Evolutionary conservation across 2,888 invertebrate genomes (phyloP).

Genomic region (Lordiphosa fenestrarum): DNA sequence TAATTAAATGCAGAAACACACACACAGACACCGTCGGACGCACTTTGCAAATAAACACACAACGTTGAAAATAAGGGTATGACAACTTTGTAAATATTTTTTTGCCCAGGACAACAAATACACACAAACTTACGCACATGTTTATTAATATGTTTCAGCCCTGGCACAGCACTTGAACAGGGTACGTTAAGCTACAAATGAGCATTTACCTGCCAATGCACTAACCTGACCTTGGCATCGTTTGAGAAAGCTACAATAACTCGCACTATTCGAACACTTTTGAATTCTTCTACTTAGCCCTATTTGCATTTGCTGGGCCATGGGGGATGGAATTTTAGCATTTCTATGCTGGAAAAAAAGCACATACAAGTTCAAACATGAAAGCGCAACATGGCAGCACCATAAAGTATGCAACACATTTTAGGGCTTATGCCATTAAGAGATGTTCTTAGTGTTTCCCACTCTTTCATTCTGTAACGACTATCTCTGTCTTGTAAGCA

Average conservation of each 20-base stretch:
- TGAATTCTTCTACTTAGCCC: conserved; percentile 21
- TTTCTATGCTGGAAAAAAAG: background rate
- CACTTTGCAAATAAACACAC: conserved; percentile 27
- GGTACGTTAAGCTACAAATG: too few relatives aligned
- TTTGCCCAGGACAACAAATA: too few relatives aligned
- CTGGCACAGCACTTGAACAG: too few relatives aligned
- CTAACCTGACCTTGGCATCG: too few relatives aligned
- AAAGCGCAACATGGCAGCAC: conserved; percentile 15
- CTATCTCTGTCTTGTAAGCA: conserved; percentile 53
- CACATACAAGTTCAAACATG: conserved; percentile 20
- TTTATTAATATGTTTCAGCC: too few relatives aligned
- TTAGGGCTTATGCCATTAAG: conserved; percentile 53
- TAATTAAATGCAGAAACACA: conserved; percentile 60
- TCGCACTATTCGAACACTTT: too few relatives aligned
- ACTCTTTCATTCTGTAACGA: background rate
- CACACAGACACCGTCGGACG: conserved; percentile 13
- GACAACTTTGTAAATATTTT: background rate
- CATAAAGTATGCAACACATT: conserved; percentile 38
- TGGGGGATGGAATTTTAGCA: conserved; percentile 3
- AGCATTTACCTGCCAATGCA: too few relatives aligned
- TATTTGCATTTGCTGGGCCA: conserved; percentile 24
- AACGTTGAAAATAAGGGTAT: conserved; percentile 16
- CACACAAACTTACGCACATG: too few relatives aligned
- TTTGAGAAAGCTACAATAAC: too few relatives aligned
- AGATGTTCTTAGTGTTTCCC: conserved; percentile 9